phyloP scores from a whole-genome alignment of 2,113 vertebrate genomes.

The Campylorhamphus procurvoides region DNA sequence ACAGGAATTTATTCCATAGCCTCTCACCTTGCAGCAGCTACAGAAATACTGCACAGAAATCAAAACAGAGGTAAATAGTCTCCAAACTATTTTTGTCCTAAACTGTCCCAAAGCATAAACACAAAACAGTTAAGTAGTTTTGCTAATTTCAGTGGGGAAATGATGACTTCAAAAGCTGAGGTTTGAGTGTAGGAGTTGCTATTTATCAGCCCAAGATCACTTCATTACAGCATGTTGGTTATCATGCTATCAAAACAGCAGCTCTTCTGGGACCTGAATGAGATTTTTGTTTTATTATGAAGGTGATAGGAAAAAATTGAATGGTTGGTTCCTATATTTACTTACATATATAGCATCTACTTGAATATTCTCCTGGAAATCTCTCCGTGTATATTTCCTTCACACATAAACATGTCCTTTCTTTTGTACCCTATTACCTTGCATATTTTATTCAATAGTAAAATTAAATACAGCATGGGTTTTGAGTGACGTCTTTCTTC shows the following conservation, averaged over 20 bases:
- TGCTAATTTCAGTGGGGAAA: neutral
- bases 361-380: neutral
- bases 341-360: neutral
- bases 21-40: neutral
- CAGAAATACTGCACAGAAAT: neutral
- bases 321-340: neutral
- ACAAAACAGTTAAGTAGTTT: neutral
- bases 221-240: neutral
- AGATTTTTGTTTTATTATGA: neutral
- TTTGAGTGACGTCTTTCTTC: conserved; percentile 5
- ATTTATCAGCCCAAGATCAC: neutral
- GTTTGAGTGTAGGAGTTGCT: neutral
- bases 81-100: neutral
- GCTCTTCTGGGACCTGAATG: neutral
- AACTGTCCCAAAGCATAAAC: neutral
- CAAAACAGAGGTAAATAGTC: neutral
- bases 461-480: neutral
- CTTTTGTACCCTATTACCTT: neutral
- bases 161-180: neutral
- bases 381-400: neutral
- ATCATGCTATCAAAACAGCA: neutral
- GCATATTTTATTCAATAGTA: neutral
- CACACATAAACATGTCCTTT: neutral
- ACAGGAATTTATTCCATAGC: neutral
- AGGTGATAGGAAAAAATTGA: neutral